Percentiles rank a stretch among this genome's conserved stretches.
phyloP scores from a whole-genome alignment of 2,888 invertebrate genomes.

The Nasonovia ribisnigri region DNA sequence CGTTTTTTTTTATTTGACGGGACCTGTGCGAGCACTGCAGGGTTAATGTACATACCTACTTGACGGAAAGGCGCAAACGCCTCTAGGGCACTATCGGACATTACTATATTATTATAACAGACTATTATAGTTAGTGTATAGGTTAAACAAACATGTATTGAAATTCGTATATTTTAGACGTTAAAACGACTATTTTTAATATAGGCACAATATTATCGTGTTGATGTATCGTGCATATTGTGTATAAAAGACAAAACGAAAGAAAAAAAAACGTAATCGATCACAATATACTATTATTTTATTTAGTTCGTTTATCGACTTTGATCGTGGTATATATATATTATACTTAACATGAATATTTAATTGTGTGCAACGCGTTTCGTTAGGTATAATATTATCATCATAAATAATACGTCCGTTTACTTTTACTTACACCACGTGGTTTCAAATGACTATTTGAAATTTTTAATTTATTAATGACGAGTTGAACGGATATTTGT shows the following conservation, averaged over 20 bases:
- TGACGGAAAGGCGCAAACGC: not conserved
- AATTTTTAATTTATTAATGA: conserved; percentile 37
- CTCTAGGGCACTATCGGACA: not conserved
- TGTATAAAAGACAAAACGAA: not conserved
- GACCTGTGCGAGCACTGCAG: not conserved
- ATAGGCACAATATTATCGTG: not conserved
- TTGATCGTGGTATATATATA: not conserved
- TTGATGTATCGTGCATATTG: not conserved
- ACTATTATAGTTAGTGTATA: not conserved
- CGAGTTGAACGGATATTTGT: not conserved
- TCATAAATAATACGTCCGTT: not conserved
- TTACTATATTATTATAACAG: not conserved
- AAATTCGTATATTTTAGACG: not conserved
- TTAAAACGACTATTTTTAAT: not conserved
- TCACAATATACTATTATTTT: not conserved
- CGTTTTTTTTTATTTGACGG: not conserved
- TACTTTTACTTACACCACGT: not conserved
- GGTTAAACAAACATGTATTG: not conserved
- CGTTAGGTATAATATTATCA: not conserved
- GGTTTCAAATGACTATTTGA: not conserved
- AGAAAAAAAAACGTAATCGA: not conserved
- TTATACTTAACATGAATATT: conserved; percentile 52
- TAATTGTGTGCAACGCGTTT: conserved; percentile 7
- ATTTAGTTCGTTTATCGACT: not conserved
- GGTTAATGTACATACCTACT: not conserved